Evolutionary conservation across 2,888 invertebrate species (phyloP).

Genomic region (Eupsilia transversa): DNA sequence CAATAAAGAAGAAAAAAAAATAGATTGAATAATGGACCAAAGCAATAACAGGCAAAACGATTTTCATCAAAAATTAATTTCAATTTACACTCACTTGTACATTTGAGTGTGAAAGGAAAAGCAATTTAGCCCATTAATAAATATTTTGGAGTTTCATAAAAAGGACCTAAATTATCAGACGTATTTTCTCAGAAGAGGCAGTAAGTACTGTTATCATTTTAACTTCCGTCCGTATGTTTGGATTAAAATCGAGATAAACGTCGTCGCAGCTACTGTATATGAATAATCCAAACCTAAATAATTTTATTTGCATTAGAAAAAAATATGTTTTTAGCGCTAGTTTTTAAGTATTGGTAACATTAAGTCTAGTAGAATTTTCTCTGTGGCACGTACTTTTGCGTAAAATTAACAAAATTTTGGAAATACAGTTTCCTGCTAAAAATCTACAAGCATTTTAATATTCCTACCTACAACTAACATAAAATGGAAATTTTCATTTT

Average conservation of each 20-base stretch:
- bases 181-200: constrained; percentile 7
- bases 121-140: constrained; percentile 25
- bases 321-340: too few species aligned
- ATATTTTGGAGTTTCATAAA: constrained; percentile 47
- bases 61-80: constrained; percentile 4
- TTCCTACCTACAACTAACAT: too few species aligned
- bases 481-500: constrained; percentile 33
- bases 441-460: too few species aligned
- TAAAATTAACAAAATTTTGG: too few species aligned
- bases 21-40: not conserved
- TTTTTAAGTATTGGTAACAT: too few species aligned
- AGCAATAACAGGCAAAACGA: not conserved
- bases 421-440: too few species aligned
- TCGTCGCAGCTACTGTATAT: too few species aligned
- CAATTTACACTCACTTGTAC: not conserved
- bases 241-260: constrained; percentile 32
- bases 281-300: too few species aligned
- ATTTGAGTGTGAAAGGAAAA: not conserved
- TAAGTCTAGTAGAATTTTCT: too few species aligned
- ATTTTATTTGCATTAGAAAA: too few species aligned
- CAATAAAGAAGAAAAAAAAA: not conserved
- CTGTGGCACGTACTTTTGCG: too few species aligned
- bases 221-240: constrained; percentile 28
- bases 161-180: constrained; percentile 23
- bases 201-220: constrained; percentile 34